A percentile compares a stretch with the other conserved stretches of the same genome.
These are phyloP conservation scores for Clitarchus hookeri DNA, from an alignment of 2,888 invertebrate genomes.

Conservation along the genomic window DNA sequence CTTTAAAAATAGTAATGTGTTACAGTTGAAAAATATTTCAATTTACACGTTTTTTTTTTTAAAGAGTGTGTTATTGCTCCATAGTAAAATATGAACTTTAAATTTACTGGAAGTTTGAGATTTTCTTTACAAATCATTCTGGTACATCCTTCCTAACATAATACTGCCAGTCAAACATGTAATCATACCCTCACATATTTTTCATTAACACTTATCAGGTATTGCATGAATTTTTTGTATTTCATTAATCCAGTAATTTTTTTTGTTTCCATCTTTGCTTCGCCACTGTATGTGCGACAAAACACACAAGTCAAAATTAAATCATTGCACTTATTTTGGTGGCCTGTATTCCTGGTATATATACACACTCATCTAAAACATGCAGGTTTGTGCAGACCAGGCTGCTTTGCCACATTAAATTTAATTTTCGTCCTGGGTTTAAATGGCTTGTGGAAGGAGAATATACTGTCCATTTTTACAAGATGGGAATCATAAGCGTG, in stretches of 20 bases:
- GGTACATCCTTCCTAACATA: not conserved
- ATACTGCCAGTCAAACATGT: not conserved
- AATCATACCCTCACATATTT: not conserved
- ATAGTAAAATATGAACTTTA: not conserved
- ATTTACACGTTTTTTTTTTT: not conserved
- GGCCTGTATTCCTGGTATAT: not conserved
- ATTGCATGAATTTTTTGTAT: not conserved
- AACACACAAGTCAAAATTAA: not conserved
- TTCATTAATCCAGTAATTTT: not conserved
- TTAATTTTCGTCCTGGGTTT: not conserved
- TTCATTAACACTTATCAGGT: not conserved
- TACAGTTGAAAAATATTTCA: not conserved
- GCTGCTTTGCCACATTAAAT: not conserved
- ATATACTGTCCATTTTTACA: not conserved
- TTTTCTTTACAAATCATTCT: not conserved
- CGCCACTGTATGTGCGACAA: not conserved
- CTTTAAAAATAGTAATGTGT: not conserved
- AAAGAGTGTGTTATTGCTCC: not conserved
- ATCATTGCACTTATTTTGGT: not conserved
- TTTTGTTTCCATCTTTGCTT: not conserved
- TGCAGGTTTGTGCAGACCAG: not conserved
- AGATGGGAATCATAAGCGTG: not conserved
- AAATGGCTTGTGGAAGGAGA: not conserved
- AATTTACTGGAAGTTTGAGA: not conserved
- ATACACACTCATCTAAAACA: not conserved